Evolutionary conservation across 1,140 invertebrate genomes (phyloP).

Genomic region (Apis laboriosa): DNA sequence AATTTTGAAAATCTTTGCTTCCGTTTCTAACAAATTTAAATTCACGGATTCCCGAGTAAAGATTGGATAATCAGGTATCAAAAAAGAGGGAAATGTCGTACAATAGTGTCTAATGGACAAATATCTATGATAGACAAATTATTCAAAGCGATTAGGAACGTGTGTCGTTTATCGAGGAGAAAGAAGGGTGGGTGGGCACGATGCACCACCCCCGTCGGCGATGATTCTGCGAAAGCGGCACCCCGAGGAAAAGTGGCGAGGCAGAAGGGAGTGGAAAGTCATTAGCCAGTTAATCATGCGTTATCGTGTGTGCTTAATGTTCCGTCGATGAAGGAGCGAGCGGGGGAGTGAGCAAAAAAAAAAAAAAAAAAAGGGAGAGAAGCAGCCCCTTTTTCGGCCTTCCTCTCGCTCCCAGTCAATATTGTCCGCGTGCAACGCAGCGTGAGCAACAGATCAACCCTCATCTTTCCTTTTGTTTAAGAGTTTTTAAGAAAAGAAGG

Average conservation of each 20-base stretch:
- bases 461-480: conserved; percentile 20
- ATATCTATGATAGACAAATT: conserved; percentile 45
- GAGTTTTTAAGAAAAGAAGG: too few species aligned
- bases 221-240: conserved; percentile 56
- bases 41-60: too few species aligned
- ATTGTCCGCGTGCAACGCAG: conserved; percentile 72
- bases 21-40: too few species aligned
- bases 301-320: conserved; percentile 81
- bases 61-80: too few species aligned
- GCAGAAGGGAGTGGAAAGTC: conserved; percentile 69
- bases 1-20: too few species aligned
- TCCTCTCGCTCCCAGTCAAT: conserved; percentile 76
- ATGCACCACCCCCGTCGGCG: conserved; percentile 32
- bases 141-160: conserved; percentile 49
- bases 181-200: conserved; percentile 12
- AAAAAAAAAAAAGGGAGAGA: conserved; percentile 53
- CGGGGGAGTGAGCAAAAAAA: conserved; percentile 70
- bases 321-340: conserved; percentile 79
- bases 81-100: too few species aligned
- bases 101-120: too few species aligned
- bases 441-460: conserved; percentile 77
- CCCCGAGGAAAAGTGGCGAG: conserved; percentile 18
- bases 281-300: conserved; percentile 81
- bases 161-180: conserved; percentile 48
- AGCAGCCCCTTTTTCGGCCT: conserved; percentile 48